Conservation (phyloP, 2,797 vertebrate genomes). For the Ctenochaetus hawaiiensis region DNA sequence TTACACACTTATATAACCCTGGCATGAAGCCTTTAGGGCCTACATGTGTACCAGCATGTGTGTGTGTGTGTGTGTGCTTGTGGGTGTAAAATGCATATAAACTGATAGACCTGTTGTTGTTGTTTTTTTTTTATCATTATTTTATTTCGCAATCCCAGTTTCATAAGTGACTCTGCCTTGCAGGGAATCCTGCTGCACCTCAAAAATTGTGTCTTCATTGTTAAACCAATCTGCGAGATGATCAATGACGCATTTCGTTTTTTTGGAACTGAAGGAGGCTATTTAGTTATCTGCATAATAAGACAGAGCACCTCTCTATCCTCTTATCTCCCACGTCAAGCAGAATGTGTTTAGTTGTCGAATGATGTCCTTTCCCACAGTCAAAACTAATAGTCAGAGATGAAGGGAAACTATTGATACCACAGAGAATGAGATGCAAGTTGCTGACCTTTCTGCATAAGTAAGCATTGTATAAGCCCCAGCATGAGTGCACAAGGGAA, state of each 20-base stretch:
- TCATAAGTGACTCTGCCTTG: neutral
- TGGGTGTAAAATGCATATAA: constrained; percentile 4
- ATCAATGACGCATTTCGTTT: neutral
- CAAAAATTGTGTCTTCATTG: neutral
- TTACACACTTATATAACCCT: constrained; percentile 14
- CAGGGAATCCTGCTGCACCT: neutral
- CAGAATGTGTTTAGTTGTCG: neutral
- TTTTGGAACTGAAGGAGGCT: neutral
- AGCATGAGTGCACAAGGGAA: neutral
- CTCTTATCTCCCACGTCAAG: neutral
- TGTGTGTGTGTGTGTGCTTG: neutral
- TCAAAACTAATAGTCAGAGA: neutral
- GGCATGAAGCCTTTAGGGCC: neutral
- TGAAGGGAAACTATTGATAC: neutral
- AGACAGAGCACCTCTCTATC: neutral
- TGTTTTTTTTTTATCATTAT: neutral
- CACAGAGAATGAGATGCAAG: neutral
- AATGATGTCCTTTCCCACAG: neutral
- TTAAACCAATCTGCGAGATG: neutral
- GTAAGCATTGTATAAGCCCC: constrained; percentile 13
- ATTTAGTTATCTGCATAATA: neutral
- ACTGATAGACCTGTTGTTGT: neutral
- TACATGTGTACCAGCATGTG: too few relatives aligned
- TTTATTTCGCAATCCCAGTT: neutral
- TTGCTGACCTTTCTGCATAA: constrained; percentile 18